Evolutionary conservation across 2,113 vertebrate genomes (phyloP).

Genomic region (Salvator merianae): DNA sequence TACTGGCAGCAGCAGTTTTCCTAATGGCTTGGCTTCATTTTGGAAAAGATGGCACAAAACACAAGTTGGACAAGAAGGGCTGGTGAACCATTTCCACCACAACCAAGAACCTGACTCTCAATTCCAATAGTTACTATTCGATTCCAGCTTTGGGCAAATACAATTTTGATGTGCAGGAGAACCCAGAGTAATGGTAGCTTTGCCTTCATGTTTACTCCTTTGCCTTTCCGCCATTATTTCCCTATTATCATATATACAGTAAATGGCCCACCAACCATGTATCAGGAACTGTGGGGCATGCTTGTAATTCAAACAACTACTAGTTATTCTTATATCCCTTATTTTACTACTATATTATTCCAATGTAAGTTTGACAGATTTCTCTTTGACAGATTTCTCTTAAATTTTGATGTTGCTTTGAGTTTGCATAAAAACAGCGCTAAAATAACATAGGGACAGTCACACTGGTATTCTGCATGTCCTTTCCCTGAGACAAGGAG

Average conservation of each 20-base stretch:
- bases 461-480: constrained; percentile 9
- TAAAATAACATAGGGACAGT: constrained; percentile 6
- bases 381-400: background rate
- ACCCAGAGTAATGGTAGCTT: background rate
- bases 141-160: accelerated
- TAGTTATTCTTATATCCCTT: accelerated
- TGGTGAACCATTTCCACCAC: background rate
- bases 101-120: constrained; percentile 8
- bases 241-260: background rate
- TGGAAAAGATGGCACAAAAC: background rate
- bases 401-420: too few species aligned
- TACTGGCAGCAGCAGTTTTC: background rate
- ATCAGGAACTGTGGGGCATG: background rate
- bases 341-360: background rate
- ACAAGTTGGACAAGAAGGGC: background rate
- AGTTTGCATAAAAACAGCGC: background rate
- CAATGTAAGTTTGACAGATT: background rate
- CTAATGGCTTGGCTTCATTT: background rate
- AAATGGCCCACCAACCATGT: background rate
- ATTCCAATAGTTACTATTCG: background rate
- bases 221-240: background rate
- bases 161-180: background rate
- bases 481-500: constrained; percentile 23
- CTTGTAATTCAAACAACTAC: background rate
- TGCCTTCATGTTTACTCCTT: accelerated